Evolutionary conservation across 2,888 invertebrate genomes (phyloP), one percentile per base, ranked within the genome.

Genomic region (Drosophila phalerata): DNA sequence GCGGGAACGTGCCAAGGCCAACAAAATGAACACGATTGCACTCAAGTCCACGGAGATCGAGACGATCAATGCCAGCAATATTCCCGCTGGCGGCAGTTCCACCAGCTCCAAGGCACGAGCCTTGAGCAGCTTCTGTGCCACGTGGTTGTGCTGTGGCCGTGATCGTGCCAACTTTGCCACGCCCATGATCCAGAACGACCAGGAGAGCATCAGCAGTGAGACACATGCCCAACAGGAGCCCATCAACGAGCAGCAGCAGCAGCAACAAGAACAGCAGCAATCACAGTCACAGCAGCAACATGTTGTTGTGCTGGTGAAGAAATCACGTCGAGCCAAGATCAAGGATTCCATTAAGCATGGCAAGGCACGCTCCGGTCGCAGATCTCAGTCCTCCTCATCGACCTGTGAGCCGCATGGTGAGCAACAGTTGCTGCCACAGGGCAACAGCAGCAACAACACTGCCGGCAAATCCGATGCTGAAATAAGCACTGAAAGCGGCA

Each of bases 201-300:
- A 96, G 90, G 97, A 97, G 86, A 97, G 97, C 0, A 95, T 97
- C 0, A 97, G 97, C 91, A 97, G 97, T 55, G 97, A 97, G 91
- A 96, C 96, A 0, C 96, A 96, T 88, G 96, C 95, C 90, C 96
- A 96, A 91, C 96, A 96, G 90, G 96, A 77, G 40, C 11, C 62
- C 48, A 57, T 51, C 57, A 65, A 56, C 25, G 79, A 73, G 25
- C 65, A 30, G 17, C 72, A 55, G 30, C 62, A 51, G 48, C 68
- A 61, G 11, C 70, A 42, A 9, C 72, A 64, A 1, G 64, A 63
- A 10, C 64, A 53, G 17, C 67, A 63, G 15, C 19, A 19, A 13
- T n/a, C 13, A 6, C 73, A 69, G 19, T 17, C 42, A 47, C 76
- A 77, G 45, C 80, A 81, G 25, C 83, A 81, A 47, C 85, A 82